Evolutionary conservation across 2,888 invertebrate genomes (phyloP).

Genomic region (Octonoba sinensis): DNA sequence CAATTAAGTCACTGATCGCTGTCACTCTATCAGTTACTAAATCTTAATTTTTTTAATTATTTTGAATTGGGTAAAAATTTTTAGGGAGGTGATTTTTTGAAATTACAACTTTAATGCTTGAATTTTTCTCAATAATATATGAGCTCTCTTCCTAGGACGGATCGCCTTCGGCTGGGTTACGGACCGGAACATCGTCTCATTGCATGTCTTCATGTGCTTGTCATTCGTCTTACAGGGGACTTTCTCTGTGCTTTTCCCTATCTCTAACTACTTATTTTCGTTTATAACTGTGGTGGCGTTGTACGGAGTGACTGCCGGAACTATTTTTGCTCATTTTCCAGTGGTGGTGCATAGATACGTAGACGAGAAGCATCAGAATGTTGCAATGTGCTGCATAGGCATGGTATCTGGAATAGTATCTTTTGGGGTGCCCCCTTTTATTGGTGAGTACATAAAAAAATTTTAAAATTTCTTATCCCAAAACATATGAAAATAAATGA

Average conservation of each 20-base stretch:
- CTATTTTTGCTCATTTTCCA: constrained; percentile 31
- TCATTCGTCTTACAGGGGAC: constrained; percentile 28
- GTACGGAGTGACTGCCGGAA: constrained; percentile 37
- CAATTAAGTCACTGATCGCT: no score
- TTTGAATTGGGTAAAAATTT: no score
- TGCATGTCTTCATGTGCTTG: constrained; percentile 38
- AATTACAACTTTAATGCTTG: no score
- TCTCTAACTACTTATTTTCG: not conserved
- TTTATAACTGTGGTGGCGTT: constrained; percentile 9
- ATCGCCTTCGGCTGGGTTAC: constrained; percentile 55
- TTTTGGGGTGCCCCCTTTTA: constrained; percentile 34
- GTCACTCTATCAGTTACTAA: no score
- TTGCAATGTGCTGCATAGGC: constrained; percentile 35
- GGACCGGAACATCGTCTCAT: constrained; percentile 23
- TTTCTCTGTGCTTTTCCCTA: constrained; percentile 10
- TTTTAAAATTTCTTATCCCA: no score
- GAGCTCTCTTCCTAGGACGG: constrained; percentile 31
- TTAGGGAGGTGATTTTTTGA: no score
- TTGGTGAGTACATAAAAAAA: constrained; percentile 26
- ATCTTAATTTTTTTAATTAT: no score
- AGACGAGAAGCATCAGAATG: constrained; percentile 18
- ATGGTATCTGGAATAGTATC: constrained; percentile 28
- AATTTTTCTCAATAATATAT: no score
- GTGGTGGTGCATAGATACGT: constrained; percentile 43
- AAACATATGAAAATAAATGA: no score